phyloP scores from a whole-genome alignment of 2,113 vertebrate genomes.

The Nothoprocta pentlandii region DNA sequence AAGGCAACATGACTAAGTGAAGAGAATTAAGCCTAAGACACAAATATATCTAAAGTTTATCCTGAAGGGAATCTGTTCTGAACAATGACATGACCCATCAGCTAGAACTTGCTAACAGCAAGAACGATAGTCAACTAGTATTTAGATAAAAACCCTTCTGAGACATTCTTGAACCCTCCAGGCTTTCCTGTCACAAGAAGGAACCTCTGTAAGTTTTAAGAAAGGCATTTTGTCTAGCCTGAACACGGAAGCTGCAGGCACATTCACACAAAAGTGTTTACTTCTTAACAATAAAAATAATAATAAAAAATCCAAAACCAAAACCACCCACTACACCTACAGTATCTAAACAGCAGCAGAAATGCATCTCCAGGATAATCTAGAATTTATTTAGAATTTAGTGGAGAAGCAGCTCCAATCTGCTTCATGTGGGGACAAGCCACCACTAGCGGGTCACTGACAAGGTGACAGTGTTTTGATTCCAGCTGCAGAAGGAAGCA shows the following conservation, averaged over 20 bases:
- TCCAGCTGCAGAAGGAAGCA: neutral
- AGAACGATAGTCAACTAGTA: neutral
- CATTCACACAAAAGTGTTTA: neutral
- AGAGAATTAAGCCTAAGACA: neutral
- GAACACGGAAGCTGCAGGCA: neutral
- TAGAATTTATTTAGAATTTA: neutral
- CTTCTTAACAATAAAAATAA: neutral
- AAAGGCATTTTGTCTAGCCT: neutral
- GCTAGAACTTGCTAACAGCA: neutral
- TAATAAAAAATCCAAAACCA: neutral
- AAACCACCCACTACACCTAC: neutral
- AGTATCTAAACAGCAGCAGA: neutral
- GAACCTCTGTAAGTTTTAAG: neutral
- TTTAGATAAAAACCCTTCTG: neutral
- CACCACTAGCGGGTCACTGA: neutral
- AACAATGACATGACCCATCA: neutral
- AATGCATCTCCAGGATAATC: neutral
- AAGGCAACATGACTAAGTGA: neutral
- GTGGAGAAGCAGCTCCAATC: neutral
- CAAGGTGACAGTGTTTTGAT: neutral
- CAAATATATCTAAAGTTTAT: neutral
- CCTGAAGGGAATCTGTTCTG: neutral
- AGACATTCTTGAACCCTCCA: neutral
- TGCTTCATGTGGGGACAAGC: rapidly evolving
- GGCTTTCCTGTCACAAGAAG: neutral